Conservation (phyloP, 2,888 invertebrate species). For the Melanostoma scalare region DNA sequence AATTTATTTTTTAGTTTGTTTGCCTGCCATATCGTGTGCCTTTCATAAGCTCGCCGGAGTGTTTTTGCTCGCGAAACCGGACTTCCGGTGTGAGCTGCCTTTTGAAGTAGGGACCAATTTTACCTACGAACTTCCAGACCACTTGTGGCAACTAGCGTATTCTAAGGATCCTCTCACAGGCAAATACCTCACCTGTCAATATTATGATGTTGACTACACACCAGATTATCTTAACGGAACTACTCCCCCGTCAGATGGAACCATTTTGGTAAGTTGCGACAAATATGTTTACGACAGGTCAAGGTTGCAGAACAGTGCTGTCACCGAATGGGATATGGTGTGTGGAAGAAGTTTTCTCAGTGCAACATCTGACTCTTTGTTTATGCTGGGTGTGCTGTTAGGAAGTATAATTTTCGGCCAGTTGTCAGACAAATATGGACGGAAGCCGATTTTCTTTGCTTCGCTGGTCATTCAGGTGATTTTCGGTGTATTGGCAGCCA, state of each 20-base stretch:
- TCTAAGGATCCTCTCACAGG: constrained; percentile 83
- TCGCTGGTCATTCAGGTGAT: constrained; percentile 87
- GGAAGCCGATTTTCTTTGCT: constrained; percentile 88
- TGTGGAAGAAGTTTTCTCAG: constrained; percentile 85
- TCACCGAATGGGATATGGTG: constrained; percentile 88
- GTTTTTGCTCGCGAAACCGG: constrained; percentile 86
- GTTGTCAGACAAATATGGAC: constrained; percentile 88
- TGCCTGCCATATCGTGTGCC: constrained; percentile 88
- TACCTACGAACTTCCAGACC: constrained; percentile 81
- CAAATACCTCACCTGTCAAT: constrained; percentile 83
- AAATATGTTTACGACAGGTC: constrained; percentile 85
- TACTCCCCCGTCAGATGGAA: constrained; percentile 75
- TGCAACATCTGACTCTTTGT: constrained; percentile 85
- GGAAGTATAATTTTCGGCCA: constrained; percentile 89
- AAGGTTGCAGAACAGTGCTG: constrained; percentile 85
- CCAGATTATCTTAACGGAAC: constrained; percentile 78
- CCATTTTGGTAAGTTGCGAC: constrained; percentile 82
- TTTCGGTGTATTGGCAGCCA: constrained; percentile 86
- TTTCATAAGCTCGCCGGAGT: constrained; percentile 89
- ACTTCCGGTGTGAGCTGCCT: constrained; percentile 86
- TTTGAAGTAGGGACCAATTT: constrained; percentile 83
- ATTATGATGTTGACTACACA: constrained; percentile 82
- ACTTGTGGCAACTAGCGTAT: constrained; percentile 83
- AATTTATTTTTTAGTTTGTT: constrained; percentile 87
- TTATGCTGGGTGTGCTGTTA: constrained; percentile 88